Evolutionary conservation across 1,140 invertebrate species (phyloP).

Genomic region (Pararge aegeria): DNA sequence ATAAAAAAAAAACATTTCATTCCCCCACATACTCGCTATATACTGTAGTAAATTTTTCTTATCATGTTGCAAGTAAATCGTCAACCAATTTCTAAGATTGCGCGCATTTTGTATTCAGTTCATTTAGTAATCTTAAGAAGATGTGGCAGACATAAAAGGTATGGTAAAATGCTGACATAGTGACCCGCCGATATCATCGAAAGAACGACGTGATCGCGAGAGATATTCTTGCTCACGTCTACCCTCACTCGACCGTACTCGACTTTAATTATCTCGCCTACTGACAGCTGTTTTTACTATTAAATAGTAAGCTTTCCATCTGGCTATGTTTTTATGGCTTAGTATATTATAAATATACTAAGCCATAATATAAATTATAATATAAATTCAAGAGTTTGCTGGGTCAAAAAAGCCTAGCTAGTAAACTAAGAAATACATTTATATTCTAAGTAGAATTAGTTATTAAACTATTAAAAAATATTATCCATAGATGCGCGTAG

Average conservation of each 20-base stretch:
- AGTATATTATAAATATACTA: neutral
- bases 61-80: neutral
- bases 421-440: no score
- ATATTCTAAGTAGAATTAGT: no score
- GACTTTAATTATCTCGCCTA: constrained; percentile 56
- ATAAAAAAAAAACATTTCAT: no score
- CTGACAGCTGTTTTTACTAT: constrained; percentile 24
- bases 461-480: no score
- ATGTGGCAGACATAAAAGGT: constrained; percentile 27
- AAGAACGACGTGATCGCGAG: constrained; percentile 59
- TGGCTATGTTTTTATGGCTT: neutral
- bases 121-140: constrained; percentile 14
- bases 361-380: no score
- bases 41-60: no score
- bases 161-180: constrained; percentile 58
- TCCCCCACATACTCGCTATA: no score
- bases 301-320: neutral
- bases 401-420: no score
- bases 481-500: no score
- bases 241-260: constrained; percentile 54
- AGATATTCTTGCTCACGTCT: constrained; percentile 56
- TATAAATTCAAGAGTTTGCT: no score
- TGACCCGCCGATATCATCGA: constrained; percentile 56
- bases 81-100: neutral
- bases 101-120: constrained; percentile 18